These are phyloP conservation scores for Cettia cetti DNA, from an alignment of 2,113 vertebrate species.

Conservation along the genomic window DNA sequence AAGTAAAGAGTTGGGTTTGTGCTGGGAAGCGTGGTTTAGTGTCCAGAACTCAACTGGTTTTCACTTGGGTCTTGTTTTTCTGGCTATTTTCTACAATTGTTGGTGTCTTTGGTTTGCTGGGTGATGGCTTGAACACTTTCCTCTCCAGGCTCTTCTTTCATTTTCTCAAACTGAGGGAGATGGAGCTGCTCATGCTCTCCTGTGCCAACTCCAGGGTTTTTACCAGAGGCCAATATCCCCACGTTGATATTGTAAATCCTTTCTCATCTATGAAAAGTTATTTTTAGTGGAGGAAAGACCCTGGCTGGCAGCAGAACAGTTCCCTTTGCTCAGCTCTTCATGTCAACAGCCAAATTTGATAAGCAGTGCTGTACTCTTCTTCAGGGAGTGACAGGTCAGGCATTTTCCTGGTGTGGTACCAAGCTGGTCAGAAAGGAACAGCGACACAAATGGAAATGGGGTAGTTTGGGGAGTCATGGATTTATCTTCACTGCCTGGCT, in stretches of 20 bases:
- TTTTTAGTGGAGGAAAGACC: background rate
- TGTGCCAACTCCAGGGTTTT: background rate
- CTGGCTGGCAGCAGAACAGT: background rate
- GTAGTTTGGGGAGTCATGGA: background rate
- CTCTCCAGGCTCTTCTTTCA: background rate
- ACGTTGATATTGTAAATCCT: background rate
- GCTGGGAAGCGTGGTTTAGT: background rate
- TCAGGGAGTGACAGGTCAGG: background rate
- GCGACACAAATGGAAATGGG: accelerated
- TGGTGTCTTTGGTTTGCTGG: background rate
- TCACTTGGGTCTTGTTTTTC: background rate
- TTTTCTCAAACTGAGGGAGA: background rate
- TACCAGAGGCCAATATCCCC: background rate
- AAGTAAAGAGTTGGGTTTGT: background rate
- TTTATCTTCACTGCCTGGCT: background rate
- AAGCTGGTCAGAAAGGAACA: background rate
- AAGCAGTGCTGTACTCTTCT: background rate
- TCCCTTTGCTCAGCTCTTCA: background rate
- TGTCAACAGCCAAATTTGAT: background rate
- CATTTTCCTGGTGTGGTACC: background rate
- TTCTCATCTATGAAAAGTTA: background rate
- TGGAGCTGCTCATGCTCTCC: background rate
- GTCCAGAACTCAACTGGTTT: background rate
- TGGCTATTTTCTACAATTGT: background rate
- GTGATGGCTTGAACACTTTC: background rate